Percentiles rank a stretch among this genome's conserved stretches.
These are phyloP conservation scores for Montipora efflorescens DNA, from an alignment of 64 coral and sea anemone genomes.

Conservation along the genomic window DNA sequence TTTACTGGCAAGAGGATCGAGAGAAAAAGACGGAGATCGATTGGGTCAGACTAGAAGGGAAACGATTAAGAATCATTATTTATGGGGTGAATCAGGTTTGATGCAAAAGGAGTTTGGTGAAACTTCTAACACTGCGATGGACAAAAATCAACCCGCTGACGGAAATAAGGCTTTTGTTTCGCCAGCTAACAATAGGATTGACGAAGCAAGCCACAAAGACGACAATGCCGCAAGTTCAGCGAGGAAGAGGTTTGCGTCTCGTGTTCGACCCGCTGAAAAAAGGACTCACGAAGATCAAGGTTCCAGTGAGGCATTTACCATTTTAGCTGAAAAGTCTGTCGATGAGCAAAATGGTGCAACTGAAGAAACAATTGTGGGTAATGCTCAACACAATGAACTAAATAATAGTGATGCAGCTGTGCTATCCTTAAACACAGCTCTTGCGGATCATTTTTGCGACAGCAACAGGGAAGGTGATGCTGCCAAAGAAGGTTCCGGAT, in stretches of 20 bases:
- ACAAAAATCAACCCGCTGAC: neutral
- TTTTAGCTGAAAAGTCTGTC: neutral
- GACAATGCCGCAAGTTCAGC: neutral
- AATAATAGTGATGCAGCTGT: neutral
- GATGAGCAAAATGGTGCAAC: neutral
- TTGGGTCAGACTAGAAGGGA: neutral
- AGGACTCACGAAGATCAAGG: neutral
- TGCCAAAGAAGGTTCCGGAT: neutral
- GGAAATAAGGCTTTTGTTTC: neutral
- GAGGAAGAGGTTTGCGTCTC: neutral
- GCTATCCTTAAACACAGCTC: neutral
- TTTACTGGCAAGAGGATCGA: neutral
- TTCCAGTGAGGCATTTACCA: neutral
- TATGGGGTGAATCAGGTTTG: neutral
- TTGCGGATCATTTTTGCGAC: neutral
- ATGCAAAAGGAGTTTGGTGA: no score
- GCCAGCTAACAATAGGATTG: neutral
- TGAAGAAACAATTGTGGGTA: neutral
- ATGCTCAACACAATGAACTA: neutral
- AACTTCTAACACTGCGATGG: no score
- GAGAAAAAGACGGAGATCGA: neutral
- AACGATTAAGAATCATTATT: neutral
- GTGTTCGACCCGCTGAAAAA: neutral
- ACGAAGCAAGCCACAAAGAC: no score
- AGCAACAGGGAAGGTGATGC: neutral